Evolutionary conservation across 2,113 vertebrate species (phyloP).

Genomic region (Phyllopteryx taeniolatus): DNA sequence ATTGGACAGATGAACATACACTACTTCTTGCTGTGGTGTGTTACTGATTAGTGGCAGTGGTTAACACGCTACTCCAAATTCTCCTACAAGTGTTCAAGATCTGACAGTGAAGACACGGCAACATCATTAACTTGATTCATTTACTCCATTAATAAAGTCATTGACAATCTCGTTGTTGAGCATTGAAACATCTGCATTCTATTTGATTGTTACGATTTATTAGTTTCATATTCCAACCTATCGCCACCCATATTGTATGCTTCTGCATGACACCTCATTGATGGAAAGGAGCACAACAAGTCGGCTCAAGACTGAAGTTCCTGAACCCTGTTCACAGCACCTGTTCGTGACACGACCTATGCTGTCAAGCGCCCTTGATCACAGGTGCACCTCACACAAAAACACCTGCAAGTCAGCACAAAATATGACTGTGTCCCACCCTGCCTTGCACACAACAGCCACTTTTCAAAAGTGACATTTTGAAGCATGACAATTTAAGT

Average conservation of each 20-base stretch:
- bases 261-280: background rate
- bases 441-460: too few relatives aligned
- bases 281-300: background rate
- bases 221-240: background rate
- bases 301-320: slow-evolving; percentile 12
- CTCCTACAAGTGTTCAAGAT: background rate
- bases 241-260: background rate
- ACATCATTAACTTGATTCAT: background rate
- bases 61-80: background rate
- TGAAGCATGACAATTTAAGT: too few relatives aligned
- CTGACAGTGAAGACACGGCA: background rate
- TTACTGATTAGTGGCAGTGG: background rate
- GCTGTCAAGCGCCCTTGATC: slow-evolving; percentile 24
- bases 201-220: background rate
- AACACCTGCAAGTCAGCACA: slow-evolving; percentile 36
- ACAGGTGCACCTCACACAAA: slow-evolving; percentile 28
- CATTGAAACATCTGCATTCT: background rate
- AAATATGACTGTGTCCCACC: slow-evolving; percentile 11
- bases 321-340: slow-evolving; percentile 29
- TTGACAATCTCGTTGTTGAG: background rate
- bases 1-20: background rate
- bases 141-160: background rate
- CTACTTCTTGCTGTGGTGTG: background rate
- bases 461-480: too few relatives aligned
- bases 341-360: slow-evolving; percentile 44